Evolutionary conservation across 2,113 vertebrate genomes (phyloP).

Genomic region (Trichechus manatus): DNA sequence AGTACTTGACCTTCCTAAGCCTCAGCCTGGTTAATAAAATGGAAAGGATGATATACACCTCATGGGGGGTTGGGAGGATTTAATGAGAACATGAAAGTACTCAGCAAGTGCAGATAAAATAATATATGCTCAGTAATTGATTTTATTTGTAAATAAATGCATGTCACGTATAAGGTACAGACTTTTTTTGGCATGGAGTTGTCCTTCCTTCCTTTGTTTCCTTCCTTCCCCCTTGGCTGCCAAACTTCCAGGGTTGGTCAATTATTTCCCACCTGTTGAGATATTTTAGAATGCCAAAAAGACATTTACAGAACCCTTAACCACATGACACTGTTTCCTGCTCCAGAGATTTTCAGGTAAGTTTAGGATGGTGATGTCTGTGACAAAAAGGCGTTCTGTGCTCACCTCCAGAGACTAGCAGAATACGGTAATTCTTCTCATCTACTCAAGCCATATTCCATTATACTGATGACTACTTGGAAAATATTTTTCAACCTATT

Average conservation of each 20-base stretch:
- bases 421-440: neutral
- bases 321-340: neutral
- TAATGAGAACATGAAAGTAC: neutral
- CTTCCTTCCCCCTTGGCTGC: neutral
- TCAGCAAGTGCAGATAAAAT: neutral
- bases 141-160: neutral
- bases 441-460: neutral
- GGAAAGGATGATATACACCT: neutral
- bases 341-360: neutral
- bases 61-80: neutral
- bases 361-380: neutral
- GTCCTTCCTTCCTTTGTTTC: neutral
- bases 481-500: constrained; percentile 11
- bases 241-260: neutral
- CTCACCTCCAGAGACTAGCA: neutral
- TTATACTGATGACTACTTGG: neutral
- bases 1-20: neutral
- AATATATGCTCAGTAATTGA: neutral
- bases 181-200: neutral
- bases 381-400: neutral
- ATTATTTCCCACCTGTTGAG: neutral
- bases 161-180: neutral
- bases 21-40: neutral
- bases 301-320: neutral
- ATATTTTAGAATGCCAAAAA: constrained; percentile 27